These are phyloP conservation scores for Urocynchramus pylzowi DNA, from an alignment of 2,113 vertebrate species.

Conservation along the genomic window DNA sequence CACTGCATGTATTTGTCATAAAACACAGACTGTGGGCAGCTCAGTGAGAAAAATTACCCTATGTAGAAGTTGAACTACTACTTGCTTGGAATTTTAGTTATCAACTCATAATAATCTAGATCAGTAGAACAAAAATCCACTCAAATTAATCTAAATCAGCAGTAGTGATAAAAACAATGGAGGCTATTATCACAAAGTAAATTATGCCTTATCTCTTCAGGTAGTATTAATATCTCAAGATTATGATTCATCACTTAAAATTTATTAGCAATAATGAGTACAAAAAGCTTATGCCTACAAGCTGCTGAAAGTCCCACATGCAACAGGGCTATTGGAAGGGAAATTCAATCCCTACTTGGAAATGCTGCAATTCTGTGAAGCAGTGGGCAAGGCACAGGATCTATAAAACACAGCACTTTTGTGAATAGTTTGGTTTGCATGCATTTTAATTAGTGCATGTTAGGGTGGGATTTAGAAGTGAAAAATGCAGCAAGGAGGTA, in stretches of 20 bases:
- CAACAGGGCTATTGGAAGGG: not conserved
- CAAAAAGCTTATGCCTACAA: not conserved
- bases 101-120: not conserved
- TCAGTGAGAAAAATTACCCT: not conserved
- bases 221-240: not conserved
- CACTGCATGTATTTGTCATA: not conserved
- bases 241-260: not conserved
- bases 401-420: fast-evolving
- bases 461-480: not conserved
- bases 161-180: not conserved
- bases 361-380: not conserved
- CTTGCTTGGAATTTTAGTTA: not conserved
- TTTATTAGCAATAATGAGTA: not conserved
- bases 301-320: not conserved
- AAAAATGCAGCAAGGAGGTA: not conserved
- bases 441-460: not conserved
- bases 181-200: not conserved
- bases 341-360: not conserved
- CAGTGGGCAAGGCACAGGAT: not conserved
- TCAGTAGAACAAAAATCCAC: not conserved
- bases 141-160: not conserved
- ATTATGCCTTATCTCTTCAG: not conserved
- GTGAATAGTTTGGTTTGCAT: not conserved
- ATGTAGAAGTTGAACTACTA: not conserved
- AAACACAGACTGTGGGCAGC: not conserved